Conservation (phyloP, 2,113 vertebrate genomes). For the Rhadina sibilatrix region DNA sequence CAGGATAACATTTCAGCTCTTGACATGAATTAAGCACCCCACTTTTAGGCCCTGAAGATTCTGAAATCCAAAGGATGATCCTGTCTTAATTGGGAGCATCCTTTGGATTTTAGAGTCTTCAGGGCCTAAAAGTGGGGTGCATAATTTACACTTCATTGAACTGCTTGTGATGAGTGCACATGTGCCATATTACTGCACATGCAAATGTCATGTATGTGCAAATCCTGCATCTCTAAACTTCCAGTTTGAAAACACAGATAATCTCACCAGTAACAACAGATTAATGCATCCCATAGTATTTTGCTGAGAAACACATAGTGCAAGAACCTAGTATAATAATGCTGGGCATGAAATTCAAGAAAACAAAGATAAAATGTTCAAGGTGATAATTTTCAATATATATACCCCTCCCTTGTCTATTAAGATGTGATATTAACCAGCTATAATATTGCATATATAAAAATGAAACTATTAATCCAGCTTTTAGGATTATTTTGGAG, state of each 20-base stretch:
- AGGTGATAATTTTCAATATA: not conserved
- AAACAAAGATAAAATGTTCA: not conserved
- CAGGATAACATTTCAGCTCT: not conserved
- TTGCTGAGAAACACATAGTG: not conserved
- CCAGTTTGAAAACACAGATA: not conserved
- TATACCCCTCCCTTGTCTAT: not conserved
- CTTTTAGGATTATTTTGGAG: not conserved
- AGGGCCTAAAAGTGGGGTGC: not conserved
- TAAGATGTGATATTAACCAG: not conserved
- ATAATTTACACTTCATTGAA: not conserved
- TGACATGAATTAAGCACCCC: not conserved
- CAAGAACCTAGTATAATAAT: not conserved
- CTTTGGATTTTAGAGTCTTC: no score
- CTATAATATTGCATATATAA: not conserved
- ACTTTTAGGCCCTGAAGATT: not conserved
- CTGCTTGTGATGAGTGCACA: not conserved
- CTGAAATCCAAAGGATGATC: not conserved
- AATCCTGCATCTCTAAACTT: not conserved
- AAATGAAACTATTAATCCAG: not conserved
- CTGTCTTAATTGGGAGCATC: not conserved
- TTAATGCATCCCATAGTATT: not conserved
- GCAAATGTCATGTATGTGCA: not conserved
- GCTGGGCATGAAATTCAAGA: not conserved
- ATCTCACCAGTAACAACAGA: not conserved
- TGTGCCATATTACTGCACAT: not conserved